Evolutionary conservation across 2,113 vertebrate species (phyloP), one percentile per base, ranked within the genome.

Genomic region (Chaetops frenatus): DNA sequence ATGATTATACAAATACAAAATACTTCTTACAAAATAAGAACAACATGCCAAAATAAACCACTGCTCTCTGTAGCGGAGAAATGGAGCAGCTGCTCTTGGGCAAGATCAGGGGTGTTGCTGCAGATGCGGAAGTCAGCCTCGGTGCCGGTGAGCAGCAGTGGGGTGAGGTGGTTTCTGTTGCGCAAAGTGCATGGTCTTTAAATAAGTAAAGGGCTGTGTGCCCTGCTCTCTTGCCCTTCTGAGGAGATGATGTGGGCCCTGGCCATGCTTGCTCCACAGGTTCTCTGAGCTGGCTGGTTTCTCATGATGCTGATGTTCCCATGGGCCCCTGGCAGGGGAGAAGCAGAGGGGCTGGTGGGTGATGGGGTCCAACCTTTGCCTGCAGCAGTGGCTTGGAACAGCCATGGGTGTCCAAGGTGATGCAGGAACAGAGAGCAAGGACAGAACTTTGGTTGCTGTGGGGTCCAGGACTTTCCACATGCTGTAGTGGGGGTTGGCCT

Each of bases 1-100:
- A 86, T 60, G 76, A 76, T 92, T 95, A 90, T 91, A 96, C 65
- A 96, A 96, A 92, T 86, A 78, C 74, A 94, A 84, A 86, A 88
- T 78, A 60, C 56, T 92, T 93, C 71, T 96, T 92, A 95, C 95
- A 94, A 94, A 97, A 84, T 81, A 83, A 88, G 88, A 83, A 23
- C 42, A 78, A 81, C 60, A 23, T 95, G 94, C 94, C 92, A 97
- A 96, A 94, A 84, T 96, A 97, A 96, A 96, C 92, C 93, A 90
- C 85, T 0, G 1, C 48, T 89, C 86, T 90, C 91, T 78, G 67
- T 78, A 93, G 71, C 3, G 1, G 92, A 74, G 85, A 60, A 93
- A 50, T 29, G 36, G 76, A 93, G 90, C 80, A 86, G 82, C 47
- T 86, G 79, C 82, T 96, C 86, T 95, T 96, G 85, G 82, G 94